Base-by-base conservation (phyloP, 2,888 invertebrate species). In the Aleiodes alternator region DNA sequence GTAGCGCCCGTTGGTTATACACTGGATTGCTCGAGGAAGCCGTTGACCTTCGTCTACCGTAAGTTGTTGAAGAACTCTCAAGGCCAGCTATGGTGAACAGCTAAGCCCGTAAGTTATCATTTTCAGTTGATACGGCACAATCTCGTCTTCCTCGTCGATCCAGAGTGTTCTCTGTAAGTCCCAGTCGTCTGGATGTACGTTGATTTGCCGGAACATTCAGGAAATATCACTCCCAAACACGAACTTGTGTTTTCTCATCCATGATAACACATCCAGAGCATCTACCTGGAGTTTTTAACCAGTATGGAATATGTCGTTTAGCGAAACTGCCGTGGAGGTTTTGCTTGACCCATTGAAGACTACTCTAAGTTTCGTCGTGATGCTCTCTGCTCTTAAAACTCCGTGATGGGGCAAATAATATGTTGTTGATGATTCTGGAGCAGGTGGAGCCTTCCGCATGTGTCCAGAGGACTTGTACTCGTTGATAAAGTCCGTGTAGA, bases 371-470 rank as follows among this genome's bases (percentile, higher is more conserved):
- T 11, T 43, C 3, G 55, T 55, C 3, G 55, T 55, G 12, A n/a
- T 0, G 4, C 31, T 34, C 9, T 59, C 59, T 3, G 31, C 34
- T 31, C 34, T 12, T n/a, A 59, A n/a, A 34, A 59, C 59, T n/a
- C 59, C 34, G n/a, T 59, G 59, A 34, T 59, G 59, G 4, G 59
- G 59, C 4, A 59, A 29, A 34, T 59, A 59, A 34, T 59, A 59
- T 3, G n/a, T 29, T 59, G 34, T 3, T 11, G 11, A 4, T 31
- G 59, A 34, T 59, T 59, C 59, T 59, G 59, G 4, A 34, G 34
- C 3, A 6, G 6, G n/a, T 53, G 55, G 29, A 12, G 56, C 51
- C 12, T 31, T 8, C n/a, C 48, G 34, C 59, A 34, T 71, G 7
- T 71, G 71, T 0, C 23, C 48, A 3, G 56, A 38, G 6, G 48